Conservation (phyloP, 2,888 invertebrate species). For the Lissocephala sabroskyi region DNA sequence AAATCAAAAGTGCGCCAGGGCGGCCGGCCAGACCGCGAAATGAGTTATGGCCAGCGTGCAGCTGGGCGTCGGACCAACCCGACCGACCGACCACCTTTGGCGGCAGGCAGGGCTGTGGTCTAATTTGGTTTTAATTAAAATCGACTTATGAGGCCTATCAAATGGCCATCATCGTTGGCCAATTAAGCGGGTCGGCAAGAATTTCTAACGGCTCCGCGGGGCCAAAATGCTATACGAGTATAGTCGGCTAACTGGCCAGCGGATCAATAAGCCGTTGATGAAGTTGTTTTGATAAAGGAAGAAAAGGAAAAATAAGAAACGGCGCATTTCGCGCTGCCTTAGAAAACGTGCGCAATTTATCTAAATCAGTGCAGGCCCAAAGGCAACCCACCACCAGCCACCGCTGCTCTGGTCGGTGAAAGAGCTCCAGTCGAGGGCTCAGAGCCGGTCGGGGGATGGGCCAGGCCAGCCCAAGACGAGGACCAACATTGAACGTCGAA, state of each 20-base stretch:
- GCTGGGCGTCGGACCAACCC: constrained; percentile 40
- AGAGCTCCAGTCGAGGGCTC: too few species aligned
- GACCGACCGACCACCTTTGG: not conserved
- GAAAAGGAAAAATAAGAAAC: too few species aligned
- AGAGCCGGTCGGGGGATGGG: too few species aligned
- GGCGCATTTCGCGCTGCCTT: constrained; percentile 42
- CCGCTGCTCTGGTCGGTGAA: too few species aligned
- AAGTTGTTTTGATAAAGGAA: constrained; percentile 63
- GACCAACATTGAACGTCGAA: too few species aligned
- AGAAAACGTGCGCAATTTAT: constrained; percentile 59
- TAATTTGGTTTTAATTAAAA: constrained; percentile 39
- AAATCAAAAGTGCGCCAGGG: too few species aligned
- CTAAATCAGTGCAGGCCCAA: constrained; percentile 55
- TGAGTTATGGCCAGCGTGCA: constrained; percentile 41
- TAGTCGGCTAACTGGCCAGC: constrained; percentile 25
- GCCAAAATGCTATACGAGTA: too few species aligned
- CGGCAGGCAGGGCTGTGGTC: not conserved
- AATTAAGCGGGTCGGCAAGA: constrained; percentile 22
- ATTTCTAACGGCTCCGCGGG: constrained; percentile 23
- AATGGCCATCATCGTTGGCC: constrained; percentile 32
- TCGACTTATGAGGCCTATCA: constrained; percentile 35
- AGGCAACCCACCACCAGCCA: not conserved
- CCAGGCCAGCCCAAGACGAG: too few species aligned
- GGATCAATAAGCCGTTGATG: constrained; percentile 52
- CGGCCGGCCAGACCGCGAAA: too few species aligned